Conservation (phyloP, 2,888 invertebrate genomes). For the Eucera pruinosa region DNA sequence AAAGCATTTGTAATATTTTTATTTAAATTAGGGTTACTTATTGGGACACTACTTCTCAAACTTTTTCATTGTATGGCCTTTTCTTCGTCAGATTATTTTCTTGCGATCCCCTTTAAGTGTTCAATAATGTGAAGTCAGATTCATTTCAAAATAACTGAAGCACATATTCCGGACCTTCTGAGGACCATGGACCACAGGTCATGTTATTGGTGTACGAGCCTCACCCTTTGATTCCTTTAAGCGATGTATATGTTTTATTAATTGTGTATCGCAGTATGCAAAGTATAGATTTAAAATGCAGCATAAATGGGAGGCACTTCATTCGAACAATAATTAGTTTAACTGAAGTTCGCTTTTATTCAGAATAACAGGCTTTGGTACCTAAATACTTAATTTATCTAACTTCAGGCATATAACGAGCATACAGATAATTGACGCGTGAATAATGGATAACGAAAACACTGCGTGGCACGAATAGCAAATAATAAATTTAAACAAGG, state of each 20-base stretch:
- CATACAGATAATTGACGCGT: background rate
- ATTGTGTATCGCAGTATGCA: no score
- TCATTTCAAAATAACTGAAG: no score
- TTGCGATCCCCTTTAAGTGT: no score
- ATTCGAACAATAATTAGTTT: background rate
- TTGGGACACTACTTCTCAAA: no score
- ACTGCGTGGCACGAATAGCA: background rate
- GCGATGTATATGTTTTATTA: no score
- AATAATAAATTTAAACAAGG: background rate
- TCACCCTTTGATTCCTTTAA: background rate
- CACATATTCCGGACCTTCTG: no score
- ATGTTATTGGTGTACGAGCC: background rate
- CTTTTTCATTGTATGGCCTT: no score
- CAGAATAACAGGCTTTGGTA: constrained; percentile 1
- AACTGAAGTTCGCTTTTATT: background rate
- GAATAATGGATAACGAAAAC: background rate
- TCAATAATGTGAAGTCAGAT: no score
- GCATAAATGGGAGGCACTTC: background rate
- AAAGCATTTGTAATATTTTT: no score
- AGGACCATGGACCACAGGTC: no score
- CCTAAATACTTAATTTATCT: constrained; percentile 1
- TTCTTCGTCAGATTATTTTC: no score
- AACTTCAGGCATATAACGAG: background rate
- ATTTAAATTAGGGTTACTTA: no score
- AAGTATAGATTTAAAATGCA: background rate